A percentile compares a stretch with the other conserved stretches of the same genome.
These are phyloP conservation scores for Tinea semifulvella DNA, from an alignment of 2,888 invertebrate genomes.

Conservation along the genomic window DNA sequence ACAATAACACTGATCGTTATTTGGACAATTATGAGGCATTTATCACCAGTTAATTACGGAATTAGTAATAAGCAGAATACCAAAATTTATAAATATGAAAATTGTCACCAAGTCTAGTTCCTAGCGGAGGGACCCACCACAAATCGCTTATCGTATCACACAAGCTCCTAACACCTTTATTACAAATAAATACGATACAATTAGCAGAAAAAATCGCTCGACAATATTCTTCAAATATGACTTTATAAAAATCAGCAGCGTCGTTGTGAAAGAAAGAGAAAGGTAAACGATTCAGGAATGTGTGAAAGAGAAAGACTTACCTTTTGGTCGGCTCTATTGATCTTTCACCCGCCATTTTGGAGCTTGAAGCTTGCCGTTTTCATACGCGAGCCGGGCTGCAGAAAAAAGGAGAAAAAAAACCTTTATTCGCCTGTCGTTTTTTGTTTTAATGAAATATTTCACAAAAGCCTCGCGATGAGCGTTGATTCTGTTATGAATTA, in stretches of 20 bases:
- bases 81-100: conserved; percentile 7
- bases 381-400: conserved; percentile 33
- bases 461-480: conserved; percentile 34
- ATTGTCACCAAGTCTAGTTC: conserved; percentile 23
- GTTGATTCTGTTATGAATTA: conserved; percentile 48
- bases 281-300: conserved; percentile 20
- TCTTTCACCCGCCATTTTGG: conserved; percentile 67
- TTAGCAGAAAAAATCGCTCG: conserved; percentile 38
- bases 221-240: conserved; percentile 47
- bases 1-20: too few relatives aligned
- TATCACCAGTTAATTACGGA: too few relatives aligned
- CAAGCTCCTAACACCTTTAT: conserved; percentile 19
- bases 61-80: neutral
- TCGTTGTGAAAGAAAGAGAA: conserved; percentile 39
- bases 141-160: conserved; percentile 41
- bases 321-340: conserved; percentile 65
- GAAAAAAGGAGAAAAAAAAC: conserved; percentile 33
- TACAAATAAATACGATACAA: conserved; percentile 24
- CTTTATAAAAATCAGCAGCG: conserved; percentile 47
- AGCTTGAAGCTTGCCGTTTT: conserved; percentile 57
- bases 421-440: conserved; percentile 56
- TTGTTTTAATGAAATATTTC: conserved; percentile 57
- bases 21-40: too few relatives aligned
- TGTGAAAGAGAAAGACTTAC: conserved; percentile 38
- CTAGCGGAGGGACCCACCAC: conserved; percentile 38